Evolutionary conservation across 2,888 invertebrate species (phyloP), one percentile per base, ranked within the genome.

Genomic region (Pandemis cinnamomeana): DNA sequence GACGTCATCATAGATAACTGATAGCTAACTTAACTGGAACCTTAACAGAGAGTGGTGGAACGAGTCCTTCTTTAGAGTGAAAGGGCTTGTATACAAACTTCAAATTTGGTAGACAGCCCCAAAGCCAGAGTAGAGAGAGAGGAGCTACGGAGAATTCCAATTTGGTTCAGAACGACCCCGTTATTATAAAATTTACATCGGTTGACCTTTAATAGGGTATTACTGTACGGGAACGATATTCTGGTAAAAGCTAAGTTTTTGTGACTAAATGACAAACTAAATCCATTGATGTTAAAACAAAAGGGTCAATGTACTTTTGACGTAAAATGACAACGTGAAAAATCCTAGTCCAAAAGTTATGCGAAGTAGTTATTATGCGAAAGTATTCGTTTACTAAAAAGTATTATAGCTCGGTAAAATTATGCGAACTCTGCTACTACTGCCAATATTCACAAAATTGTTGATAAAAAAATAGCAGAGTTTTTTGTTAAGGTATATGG

Each of bases 251-350:
- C 51, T 15, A n/a, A 5, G 51, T 7, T 15, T 36, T 51, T 51
- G 51, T 51, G 51, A n/a, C n/a, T 13, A 36, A 36, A 36, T 2
- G 27, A 36, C n/a, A n/a, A n/a, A 10, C 11, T 13, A 11, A 48
- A 11, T 48, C 11, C 48, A 36, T 36, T 5, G 7, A 55, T 20
- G 55, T 58, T 27, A 58, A 58, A 15, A 7, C 7, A 69, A 76
- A 72, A 77, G 81, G 82, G 81, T 82, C 77, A 79, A 79, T 67
- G 82, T 82, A 82, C 82, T 83, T 82, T 82, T 81, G 83, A 84
- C 81, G 80, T 78, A 64, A 72, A 77, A 78, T 80, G 77, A 77
- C 76, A 73, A 61, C 44, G 76, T 75, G 80, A 77, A 78, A 77
- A 78, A 78, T 78, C 75, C 82, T 82, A 83, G 83, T 81, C 80